Evolutionary conservation across 2,113 vertebrate species (phyloP), one percentile per base, ranked within the genome.

Genomic region (Chionis minor): DNA sequence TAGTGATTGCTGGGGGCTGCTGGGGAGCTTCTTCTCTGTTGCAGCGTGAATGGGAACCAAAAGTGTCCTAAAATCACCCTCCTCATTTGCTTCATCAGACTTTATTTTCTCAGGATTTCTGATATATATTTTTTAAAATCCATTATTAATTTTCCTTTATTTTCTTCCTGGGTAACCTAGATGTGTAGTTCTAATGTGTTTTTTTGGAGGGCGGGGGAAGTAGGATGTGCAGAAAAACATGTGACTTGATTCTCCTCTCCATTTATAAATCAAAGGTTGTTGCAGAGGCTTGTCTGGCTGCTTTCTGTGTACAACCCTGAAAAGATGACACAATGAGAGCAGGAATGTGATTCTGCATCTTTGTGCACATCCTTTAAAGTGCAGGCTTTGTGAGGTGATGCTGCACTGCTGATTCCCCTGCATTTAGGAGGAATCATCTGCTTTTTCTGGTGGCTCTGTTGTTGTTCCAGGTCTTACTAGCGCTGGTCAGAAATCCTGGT

Each of bases 241-340:
- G 9, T 5, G 35, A 66, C 45, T 52, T 59, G 12, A 59, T 63
- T 67, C 33, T 58, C 47, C 18, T 71, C 67, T 45, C 13, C 7
- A 24, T 45, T 84, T 87, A 66, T 21, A 21, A 32, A 47, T 90
- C 72, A 88, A 28, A 93, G 35, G 19, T 22, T 78, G 51, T 62
- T 63, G 63, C 56, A 73, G 47, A 67, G 45, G 28, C 66, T 90
- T 94, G 42, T 51, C 74, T 81, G 51, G 5, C 75, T 86, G 42
- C 45, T 70, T 22, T 51, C 71, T 62, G 40, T 55, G 71, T 71
- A 27, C n/a, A 87, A 16, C 73, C 38, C 27, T 20, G 23, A 51
- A 51, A 73, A 49, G 55, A 52, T 75, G 92, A 94, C 94, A 93
- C 82, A 95, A 90, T 67, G 55, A 86, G 82, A 88, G 30, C 67